These are phyloP conservation scores for Steinernema hermaphroditum DNA, from an alignment of 2,888 invertebrate genomes.

Conservation along the genomic window DNA sequence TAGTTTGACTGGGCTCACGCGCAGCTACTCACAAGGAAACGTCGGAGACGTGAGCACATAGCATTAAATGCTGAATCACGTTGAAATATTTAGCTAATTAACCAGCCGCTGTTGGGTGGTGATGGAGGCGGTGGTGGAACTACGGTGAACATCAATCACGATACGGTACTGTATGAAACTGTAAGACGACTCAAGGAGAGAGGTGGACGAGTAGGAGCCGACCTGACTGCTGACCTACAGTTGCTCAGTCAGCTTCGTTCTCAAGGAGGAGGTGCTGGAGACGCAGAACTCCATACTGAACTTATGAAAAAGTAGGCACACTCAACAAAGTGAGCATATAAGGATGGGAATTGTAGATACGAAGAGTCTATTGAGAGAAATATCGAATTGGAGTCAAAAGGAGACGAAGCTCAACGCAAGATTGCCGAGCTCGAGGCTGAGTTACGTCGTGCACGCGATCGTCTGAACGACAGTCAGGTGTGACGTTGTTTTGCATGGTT, in stretches of 20 bases:
- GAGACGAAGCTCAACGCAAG: constrained; percentile 60
- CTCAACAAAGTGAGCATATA: not conserved
- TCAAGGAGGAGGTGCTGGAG: constrained; percentile 39
- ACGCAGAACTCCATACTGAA: constrained; percentile 61
- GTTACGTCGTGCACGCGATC: constrained; percentile 57
- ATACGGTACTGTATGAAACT: constrained; percentile 54
- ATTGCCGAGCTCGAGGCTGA: constrained; percentile 63
- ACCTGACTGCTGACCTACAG: constrained; percentile 36
- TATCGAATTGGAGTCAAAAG: constrained; percentile 63
- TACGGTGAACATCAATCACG: constrained; percentile 48
- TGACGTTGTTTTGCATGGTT: not conserved
- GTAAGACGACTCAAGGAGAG: constrained; percentile 43
- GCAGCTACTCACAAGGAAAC: constrained; percentile 33
- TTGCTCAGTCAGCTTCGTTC: constrained; percentile 35
- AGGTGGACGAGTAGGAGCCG: constrained; percentile 34
- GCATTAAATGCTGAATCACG: not conserved
- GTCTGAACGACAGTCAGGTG: constrained; percentile 53
- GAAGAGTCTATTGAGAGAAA: constrained; percentile 65
- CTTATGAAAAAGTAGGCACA: constrained; percentile 59
- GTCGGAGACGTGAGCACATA: not conserved
- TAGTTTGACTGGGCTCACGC: constrained; percentile 46
- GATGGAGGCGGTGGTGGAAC: constrained; percentile 43
- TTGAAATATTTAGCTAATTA: constrained; percentile 13
- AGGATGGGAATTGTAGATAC: constrained; percentile 38
- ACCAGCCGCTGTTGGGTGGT: constrained; percentile 34